Conservation (phyloP, 2,797 vertebrate genomes). For the Poecilia velifera region DNA sequence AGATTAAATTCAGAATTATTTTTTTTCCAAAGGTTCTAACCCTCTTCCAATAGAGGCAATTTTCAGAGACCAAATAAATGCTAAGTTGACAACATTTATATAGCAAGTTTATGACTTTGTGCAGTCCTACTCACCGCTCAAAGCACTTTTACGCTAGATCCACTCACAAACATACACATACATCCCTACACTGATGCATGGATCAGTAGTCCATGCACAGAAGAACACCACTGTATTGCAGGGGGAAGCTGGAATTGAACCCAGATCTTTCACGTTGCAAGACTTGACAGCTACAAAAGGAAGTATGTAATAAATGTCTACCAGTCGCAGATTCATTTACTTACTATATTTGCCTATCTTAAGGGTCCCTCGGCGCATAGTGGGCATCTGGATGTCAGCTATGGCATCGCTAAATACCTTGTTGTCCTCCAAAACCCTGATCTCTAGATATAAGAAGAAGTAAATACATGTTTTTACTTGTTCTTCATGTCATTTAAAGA, state of each 20-base stretch:
- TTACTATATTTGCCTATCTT: conserved; percentile 80
- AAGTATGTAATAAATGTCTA: not conserved
- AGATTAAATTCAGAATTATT: no score
- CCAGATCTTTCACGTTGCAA: not conserved
- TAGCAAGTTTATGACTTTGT: no score
- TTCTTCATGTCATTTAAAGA: not conserved
- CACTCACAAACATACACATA: not conserved
- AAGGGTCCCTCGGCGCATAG: conserved; percentile 72
- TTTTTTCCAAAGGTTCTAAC: no score
- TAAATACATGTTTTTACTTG: not conserved
- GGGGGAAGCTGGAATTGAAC: not conserved
- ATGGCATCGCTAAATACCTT: conserved; percentile 73
- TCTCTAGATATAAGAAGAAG: conserved; percentile 72
- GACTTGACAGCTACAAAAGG: not conserved
- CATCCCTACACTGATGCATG: not conserved
- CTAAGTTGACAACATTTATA: not conserved
- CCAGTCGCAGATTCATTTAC: conserved; percentile 8
- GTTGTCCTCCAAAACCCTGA: conserved; percentile 87
- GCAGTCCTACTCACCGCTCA: no score
- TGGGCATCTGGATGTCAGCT: conserved; percentile 86
- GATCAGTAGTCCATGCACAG: not conserved
- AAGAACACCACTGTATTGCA: not conserved
- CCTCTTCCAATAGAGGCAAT: not conserved
- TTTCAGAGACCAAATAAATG: not conserved
- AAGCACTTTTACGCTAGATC: no score